Evolutionary conservation across 92 coral and sea anemone genomes (phyloP).

Genomic region (Epizoanthus fatuus): DNA sequence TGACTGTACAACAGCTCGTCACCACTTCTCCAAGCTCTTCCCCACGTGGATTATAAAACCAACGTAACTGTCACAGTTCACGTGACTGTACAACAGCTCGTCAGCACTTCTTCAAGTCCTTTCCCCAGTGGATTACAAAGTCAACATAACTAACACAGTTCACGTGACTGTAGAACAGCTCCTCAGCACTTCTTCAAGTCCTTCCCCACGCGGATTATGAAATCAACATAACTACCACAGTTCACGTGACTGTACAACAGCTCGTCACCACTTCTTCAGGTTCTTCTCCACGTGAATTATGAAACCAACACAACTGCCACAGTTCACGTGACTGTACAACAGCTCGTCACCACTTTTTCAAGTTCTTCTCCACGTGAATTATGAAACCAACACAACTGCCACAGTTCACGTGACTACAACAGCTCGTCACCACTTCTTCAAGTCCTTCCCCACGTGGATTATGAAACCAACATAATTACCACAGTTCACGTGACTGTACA

Average conservation of each 20-base stretch:
- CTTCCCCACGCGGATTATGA: too few relatives aligned
- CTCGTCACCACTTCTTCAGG: not conserved
- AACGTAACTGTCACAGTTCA: not conserved
- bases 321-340: not conserved
- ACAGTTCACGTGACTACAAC: not conserved
- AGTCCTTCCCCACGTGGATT: constrained; percentile 48
- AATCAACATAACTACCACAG: constrained; percentile 49
- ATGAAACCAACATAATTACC: constrained; percentile 25
- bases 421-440: constrained; percentile 69
- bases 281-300: not conserved
- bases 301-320: constrained; percentile 1
- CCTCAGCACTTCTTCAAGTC: constrained; percentile 64
- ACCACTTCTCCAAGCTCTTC: not conserved
- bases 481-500: constrained; percentile 40
- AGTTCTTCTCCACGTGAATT: not conserved
- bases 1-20: not conserved
- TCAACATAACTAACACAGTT: too few relatives aligned
- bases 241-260: constrained; percentile 36
- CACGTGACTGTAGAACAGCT: constrained; percentile 46
- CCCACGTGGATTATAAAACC: not conserved
- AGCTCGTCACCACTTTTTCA: not conserved
- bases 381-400: not conserved
- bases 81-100: not conserved
- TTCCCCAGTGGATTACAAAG: not conserved
- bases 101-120: not conserved